phyloP scores from a whole-genome alignment of 2,797 vertebrate genomes.

The Eremophila alpestris region DNA sequence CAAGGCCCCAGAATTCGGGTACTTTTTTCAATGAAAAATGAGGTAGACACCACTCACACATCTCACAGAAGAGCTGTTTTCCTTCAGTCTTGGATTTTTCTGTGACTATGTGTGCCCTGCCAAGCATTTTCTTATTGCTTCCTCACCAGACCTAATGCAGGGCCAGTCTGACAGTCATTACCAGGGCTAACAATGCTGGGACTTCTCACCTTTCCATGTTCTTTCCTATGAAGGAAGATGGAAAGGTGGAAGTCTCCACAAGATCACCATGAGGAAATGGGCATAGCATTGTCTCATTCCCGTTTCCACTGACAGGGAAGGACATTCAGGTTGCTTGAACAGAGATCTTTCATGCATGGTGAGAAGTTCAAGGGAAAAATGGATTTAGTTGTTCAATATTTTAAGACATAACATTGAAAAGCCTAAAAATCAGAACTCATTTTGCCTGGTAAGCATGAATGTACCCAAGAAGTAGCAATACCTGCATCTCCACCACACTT shows the following conservation, averaged over 20 bases:
- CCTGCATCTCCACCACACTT: not conserved
- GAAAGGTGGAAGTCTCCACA: not conserved
- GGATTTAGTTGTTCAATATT: not conserved
- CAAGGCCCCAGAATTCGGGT: not conserved
- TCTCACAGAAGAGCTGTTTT: not conserved
- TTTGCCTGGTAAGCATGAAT: rapidly evolving
- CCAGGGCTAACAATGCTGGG: not conserved
- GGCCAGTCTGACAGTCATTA: not conserved
- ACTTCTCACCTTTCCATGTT: not conserved
- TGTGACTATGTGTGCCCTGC: not conserved
- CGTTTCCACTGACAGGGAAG: not conserved
- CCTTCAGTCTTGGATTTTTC: not conserved
- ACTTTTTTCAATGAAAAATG: not conserved
- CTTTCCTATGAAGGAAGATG: not conserved
- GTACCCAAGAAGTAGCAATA: not conserved
- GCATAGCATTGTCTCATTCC: not conserved
- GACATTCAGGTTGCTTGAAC: not conserved
- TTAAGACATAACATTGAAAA: not conserved
- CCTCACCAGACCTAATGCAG: not conserved
- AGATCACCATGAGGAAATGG: not conserved
- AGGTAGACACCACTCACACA: not conserved
- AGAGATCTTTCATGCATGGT: not conserved
- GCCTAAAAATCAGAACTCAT: not conserved
- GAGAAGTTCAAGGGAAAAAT: not conserved
- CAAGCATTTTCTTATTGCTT: not conserved